Evolutionary conservation across 2,113 vertebrate genomes (phyloP), one percentile per base, ranked within the genome.

Genomic region (Ardeotis arabs): DNA sequence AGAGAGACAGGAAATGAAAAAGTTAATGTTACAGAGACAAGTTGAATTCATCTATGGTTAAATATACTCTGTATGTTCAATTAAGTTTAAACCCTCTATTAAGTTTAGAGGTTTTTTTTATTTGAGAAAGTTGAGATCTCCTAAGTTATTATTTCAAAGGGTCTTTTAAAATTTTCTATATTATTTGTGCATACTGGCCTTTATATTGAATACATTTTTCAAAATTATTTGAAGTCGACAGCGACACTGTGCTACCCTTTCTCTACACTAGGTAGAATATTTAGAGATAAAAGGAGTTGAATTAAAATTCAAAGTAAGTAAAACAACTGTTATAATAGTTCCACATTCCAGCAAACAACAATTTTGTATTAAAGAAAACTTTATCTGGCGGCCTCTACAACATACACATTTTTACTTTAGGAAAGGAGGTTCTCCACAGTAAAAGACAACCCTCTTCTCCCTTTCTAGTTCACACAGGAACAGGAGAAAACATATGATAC

Each of bases 1-100:
- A 93, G n/a, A 60, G 53, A 77, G 83, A 80, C 88, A 94, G 92
- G 92, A 96, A 96, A 97, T 96, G 11, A 94, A 90, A 89, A 96
- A 83, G 78, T 90, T 78, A 84, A 86, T 33, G 53, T 86, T 93
- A 90, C 33, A 80, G 77, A 75, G 55, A 85, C 78, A 92, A 90
- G 52, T 87, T 93, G 35, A 94, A 80, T 84, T 90, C 28, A 70
- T 16, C 52, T 86, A 52, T 8, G 12, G 39, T 84, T 69, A 89
- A 82, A 90, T 22, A 91, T 14, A 85, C 6, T 62, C 78, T 92
- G 15, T 28, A 63, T 13, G 37, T 49, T 89, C 64, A 63, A 50
- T 66, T 70, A 89, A 63, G 49, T 86, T 86, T 63, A 81, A 83
- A 86, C 7, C 14, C 29, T 15, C 62, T 62, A 37, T 60, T 76